phyloP scores from a whole-genome alignment of 2,888 invertebrate species.

The Tipula confusa region DNA sequence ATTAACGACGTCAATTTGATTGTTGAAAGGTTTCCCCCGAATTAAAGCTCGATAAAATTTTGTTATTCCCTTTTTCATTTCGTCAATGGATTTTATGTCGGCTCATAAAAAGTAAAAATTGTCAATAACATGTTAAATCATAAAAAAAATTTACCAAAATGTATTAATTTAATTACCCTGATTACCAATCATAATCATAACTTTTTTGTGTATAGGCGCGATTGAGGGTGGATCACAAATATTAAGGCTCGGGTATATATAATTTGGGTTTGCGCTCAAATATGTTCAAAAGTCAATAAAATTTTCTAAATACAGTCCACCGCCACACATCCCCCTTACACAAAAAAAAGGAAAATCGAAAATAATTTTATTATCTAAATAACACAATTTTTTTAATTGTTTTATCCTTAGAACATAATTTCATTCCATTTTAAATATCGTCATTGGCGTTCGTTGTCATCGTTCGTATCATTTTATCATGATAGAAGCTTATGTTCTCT shows the following conservation, averaged over 20 bases:
- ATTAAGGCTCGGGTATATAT: no score
- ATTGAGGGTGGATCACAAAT: background rate
- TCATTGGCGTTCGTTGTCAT: background rate
- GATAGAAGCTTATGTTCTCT: background rate
- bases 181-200: background rate
- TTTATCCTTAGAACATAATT: background rate
- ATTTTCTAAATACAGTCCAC: background rate
- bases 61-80: no score
- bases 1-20: no score
- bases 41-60: no score
- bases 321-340: no score
- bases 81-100: background rate
- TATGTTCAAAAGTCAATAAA: background rate
- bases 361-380: background rate
- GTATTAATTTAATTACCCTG: background rate
- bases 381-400: background rate
- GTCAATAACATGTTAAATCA: background rate
- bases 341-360: background rate
- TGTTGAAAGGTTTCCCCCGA: no score
- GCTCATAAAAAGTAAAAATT: background rate
- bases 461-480: background rate
- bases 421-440: background rate
- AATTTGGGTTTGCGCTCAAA: background rate
- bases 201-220: background rate
- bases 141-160: background rate